Conservation (phyloP, 2,797 vertebrate genomes). For the Nannoperca australis region DNA sequence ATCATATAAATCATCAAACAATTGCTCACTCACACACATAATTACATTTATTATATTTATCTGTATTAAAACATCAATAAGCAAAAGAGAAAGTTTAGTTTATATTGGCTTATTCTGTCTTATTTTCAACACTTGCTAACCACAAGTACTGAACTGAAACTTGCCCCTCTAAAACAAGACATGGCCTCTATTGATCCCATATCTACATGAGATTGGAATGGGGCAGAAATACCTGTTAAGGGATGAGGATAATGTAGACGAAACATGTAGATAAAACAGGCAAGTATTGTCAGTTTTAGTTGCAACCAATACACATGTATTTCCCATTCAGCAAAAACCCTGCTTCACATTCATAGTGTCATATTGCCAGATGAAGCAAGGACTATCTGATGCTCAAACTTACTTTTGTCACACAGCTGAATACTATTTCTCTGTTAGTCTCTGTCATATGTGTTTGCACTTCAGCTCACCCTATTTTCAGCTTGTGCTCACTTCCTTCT, state of each 20-base stretch:
- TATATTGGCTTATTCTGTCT: neutral
- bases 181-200: slow-evolving; percentile 8
- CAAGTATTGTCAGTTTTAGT: slow-evolving; percentile 2
- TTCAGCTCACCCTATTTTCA: slow-evolving; percentile 78
- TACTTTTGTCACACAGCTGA: slow-evolving; percentile 49
- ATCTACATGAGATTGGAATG: neutral
- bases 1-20: neutral
- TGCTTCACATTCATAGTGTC: neutral
- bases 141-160: slow-evolving; percentile 19
- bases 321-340: slow-evolving; percentile 2
- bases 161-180: slow-evolving; percentile 25
- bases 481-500: slow-evolving; percentile 82
- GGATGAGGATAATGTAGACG: neutral
- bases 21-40: neutral
- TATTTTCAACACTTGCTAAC: slow-evolving; percentile 23
- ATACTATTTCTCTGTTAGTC: slow-evolving; percentile 22
- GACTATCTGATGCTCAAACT: slow-evolving; percentile 45
- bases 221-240: slow-evolving; percentile 15
- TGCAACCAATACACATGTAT: neutral
- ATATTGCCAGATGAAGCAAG: slow-evolving; percentile 1
- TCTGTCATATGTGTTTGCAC: slow-evolving; percentile 55
- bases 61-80: neutral
- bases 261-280: neutral
- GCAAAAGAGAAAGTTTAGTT: slow-evolving; percentile 26
- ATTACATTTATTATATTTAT: neutral